Conservation (phyloP, 2,888 invertebrate species). For the Dicyrtomina minuta region DNA sequence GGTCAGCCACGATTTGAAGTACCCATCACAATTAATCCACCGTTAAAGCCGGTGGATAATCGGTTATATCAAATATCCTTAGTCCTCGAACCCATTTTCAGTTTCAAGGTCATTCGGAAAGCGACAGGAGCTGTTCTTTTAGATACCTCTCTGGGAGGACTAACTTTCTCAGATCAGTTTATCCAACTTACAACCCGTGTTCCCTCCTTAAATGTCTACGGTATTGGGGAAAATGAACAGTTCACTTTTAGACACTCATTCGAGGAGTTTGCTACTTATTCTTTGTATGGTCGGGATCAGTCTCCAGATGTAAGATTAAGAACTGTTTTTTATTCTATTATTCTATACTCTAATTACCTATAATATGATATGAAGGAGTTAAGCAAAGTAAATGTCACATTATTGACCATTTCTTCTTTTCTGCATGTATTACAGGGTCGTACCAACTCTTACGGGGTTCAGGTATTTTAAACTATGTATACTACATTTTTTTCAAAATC, state of each 20-base stretch:
- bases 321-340: not conserved
- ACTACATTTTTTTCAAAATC: too few relatives aligned
- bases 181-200: constrained; percentile 58
- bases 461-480: too few relatives aligned
- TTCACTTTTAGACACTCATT: constrained; percentile 56
- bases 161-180: constrained; percentile 59
- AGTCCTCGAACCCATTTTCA: constrained; percentile 34
- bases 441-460: constrained; percentile 45
- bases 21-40: constrained; percentile 43
- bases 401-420: too few relatives aligned
- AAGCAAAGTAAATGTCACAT: too few relatives aligned
- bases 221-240: constrained; percentile 59
- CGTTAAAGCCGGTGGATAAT: constrained; percentile 8
- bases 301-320: constrained; percentile 43
- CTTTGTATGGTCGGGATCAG: constrained; percentile 57
- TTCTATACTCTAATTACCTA: too few relatives aligned
- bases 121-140: constrained; percentile 45
- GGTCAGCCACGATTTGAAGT: constrained; percentile 44
- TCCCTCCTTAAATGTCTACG: constrained; percentile 57
- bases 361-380: too few relatives aligned
- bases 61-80: constrained; percentile 38
- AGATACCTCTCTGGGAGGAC: constrained; percentile 56
- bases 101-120: constrained; percentile 45
- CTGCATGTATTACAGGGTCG: constrained; percentile 39
- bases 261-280: constrained; percentile 54